These are phyloP conservation scores for Tetraneura akinire DNA, from an alignment of 1,140 invertebrate genomes.

Conservation along the genomic window DNA sequence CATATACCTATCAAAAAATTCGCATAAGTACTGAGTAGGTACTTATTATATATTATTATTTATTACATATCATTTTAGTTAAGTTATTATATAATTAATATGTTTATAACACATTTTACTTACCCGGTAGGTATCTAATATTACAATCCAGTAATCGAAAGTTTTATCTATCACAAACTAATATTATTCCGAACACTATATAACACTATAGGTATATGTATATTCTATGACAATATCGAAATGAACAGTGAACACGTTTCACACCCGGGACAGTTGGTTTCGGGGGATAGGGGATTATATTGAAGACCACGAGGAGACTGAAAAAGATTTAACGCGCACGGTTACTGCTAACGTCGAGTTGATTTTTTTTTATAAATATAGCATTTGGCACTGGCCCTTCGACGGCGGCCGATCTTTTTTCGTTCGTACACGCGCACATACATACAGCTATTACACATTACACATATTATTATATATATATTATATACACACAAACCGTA, in stretches of 20 bases:
- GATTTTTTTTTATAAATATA: conserved; percentile 48
- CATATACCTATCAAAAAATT: too few relatives aligned
- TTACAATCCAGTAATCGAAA: conserved; percentile 3
- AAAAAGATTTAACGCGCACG: conserved; percentile 28
- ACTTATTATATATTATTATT: too few relatives aligned
- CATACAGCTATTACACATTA: neutral
- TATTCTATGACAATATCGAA: neutral
- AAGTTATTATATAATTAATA: too few relatives aligned
- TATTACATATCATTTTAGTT: too few relatives aligned
- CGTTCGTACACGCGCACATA: neutral
- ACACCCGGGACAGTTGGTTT: neutral
- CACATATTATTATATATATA: neutral
- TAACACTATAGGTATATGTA: neutral
- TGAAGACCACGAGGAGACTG: conserved; percentile 48
- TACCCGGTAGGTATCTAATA: neutral
- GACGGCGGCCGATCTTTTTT: conserved; percentile 26
- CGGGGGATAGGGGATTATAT: conserved; percentile 9
- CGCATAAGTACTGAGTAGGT: too few relatives aligned
- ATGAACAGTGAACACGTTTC: conserved; percentile 1
- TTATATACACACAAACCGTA: neutral
- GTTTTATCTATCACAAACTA: neutral
- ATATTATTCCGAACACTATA: neutral
- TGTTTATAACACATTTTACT: neutral
- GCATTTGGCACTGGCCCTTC: conserved; percentile 45
- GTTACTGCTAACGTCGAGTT: neutral